These are phyloP conservation scores for Ricordea florida DNA, from an alignment of 92 coral and sea anemone species.

Conservation along the genomic window DNA sequence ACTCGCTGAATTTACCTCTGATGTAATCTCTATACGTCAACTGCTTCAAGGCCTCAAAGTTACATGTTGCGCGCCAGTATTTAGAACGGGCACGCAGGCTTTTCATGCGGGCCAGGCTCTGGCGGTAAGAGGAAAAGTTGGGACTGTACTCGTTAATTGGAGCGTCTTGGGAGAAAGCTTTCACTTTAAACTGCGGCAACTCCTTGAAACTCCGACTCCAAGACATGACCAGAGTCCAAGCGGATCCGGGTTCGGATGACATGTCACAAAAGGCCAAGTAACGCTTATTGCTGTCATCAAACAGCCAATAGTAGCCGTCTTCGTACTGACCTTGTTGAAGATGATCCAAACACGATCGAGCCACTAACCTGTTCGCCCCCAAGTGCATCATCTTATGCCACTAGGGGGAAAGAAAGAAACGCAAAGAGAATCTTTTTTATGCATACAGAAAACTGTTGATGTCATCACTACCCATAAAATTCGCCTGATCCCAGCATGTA, in stretches of 20 bases:
- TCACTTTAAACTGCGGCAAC: not conserved
- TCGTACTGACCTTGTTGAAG: not conserved
- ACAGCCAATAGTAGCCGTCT: slow-evolving; percentile 1
- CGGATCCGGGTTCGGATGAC: slow-evolving; percentile 12
- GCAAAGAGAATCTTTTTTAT: too few relatives aligned
- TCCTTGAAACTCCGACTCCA: not conserved
- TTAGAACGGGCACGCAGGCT: slow-evolving; percentile 21
- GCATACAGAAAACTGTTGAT: too few relatives aligned
- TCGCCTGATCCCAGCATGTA: too few relatives aligned
- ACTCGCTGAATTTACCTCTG: slow-evolving; percentile 8
- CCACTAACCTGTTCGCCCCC: not conserved
- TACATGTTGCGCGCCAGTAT: slow-evolving; percentile 27
- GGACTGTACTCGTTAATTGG: slow-evolving; percentile 28
- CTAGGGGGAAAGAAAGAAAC: too few relatives aligned
- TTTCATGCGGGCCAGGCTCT: slow-evolving; percentile 34
- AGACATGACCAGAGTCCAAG: slow-evolving; percentile 38
- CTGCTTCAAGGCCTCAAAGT: not conserved
- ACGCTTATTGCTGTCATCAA: not conserved
- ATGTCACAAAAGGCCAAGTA: slow-evolving; percentile 20
- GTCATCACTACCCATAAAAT: too few relatives aligned
- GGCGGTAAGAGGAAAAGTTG: slow-evolving; percentile 24
- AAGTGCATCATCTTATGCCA: too few relatives aligned
- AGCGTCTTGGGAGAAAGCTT: not conserved
- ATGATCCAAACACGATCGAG: slow-evolving; percentile 14
- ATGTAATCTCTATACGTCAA: slow-evolving; percentile 28